Conservation (phyloP, 1,140 invertebrate genomes). For the Rhynchophorus ferrugineus region DNA sequence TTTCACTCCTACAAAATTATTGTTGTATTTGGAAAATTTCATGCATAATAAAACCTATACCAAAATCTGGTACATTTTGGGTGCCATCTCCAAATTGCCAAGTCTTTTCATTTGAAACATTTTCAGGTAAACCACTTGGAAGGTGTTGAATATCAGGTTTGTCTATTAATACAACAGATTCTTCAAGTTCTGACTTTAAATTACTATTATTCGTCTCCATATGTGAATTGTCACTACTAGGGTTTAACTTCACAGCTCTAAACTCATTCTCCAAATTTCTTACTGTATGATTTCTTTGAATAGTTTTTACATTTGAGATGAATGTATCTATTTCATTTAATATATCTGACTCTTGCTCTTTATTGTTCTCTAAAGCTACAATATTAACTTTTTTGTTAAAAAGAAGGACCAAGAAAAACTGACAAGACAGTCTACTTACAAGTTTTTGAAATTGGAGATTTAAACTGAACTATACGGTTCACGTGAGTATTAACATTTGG, state of each 20-base stretch:
- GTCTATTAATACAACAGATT: slow-evolving; percentile 8
- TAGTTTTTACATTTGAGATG: slow-evolving; percentile 46
- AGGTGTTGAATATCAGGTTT: not conserved
- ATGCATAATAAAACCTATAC: slow-evolving; percentile 30
- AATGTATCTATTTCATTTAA: slow-evolving; percentile 49
- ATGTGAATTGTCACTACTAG: not conserved
- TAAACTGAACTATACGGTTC: slow-evolving; percentile 8
- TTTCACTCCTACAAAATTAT: slow-evolving; percentile 7
- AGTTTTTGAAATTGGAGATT: slow-evolving; percentile 13
- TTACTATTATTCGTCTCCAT: too few species aligned
- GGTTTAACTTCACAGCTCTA: slow-evolving; percentile 5
- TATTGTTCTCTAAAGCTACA: slow-evolving; percentile 1
- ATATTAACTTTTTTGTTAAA: not conserved
- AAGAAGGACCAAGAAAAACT: too few species aligned
- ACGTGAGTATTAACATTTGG: slow-evolving; percentile 21
- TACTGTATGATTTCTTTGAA: slow-evolving; percentile 34
- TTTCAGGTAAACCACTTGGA: slow-evolving; percentile 24
- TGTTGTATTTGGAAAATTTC: slow-evolving; percentile 23
- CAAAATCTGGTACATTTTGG: slow-evolving; percentile 39
- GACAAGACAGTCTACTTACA: too few species aligned
- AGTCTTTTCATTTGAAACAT: slow-evolving; percentile 25
- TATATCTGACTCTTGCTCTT: slow-evolving; percentile 40
- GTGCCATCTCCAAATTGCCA: slow-evolving; percentile 35
- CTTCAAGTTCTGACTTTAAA: slow-evolving; percentile 17
- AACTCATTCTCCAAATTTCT: slow-evolving; percentile 29